Evolutionary conservation across 2,113 vertebrate genomes (phyloP), one percentile per base, ranked within the genome.

Genomic region (Poecilia latipinna): DNA sequence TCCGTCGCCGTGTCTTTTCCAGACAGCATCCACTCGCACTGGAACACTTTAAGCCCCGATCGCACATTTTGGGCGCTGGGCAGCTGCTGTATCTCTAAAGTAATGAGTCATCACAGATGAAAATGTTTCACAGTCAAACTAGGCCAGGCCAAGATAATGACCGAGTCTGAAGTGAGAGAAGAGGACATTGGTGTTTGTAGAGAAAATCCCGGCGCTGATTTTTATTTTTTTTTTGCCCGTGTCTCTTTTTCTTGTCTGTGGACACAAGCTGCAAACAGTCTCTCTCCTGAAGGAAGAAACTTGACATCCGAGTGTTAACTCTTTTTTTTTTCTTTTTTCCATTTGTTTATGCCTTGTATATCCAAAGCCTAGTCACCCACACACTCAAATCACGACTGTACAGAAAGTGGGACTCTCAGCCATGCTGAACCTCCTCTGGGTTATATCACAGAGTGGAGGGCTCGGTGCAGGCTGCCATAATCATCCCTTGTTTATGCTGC

Each of bases 401-500:
- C 37, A 83, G n/a, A 80, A 74, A 77, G 65, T 64, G 28, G 51
- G 68, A 75, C 57, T 54, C 65, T 42, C 73, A 78, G 74, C 73
- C 74, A 75, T 70, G 70, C 65, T 88, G 74, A 89, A 79, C 24
- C 65, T 85, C 90, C 17, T 78, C 48, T 44, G 68, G 80, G 81
- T 86, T 76, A 65, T 78, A 89, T 78, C 84, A 82, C 86, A 85
- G 75, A 48, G 76, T 76, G 78, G 75, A 74, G 69, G 79, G 78
- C 75, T 83, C 75, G 70, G 68, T 79, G 42, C 80, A 72, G 61
- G 69, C 74, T 33, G 68, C 54, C 74, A 76, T 86, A 89, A 87
- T 82, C 79, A 87, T 90, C 70, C 79, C 82, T 89, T 93, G 91
- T 93, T 93, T 91, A 92, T 91, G 82, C 87, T 75, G 61, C 71